Conservation (phyloP, 2,797 vertebrate genomes). For the Macrochelys suwanniensis region DNA sequence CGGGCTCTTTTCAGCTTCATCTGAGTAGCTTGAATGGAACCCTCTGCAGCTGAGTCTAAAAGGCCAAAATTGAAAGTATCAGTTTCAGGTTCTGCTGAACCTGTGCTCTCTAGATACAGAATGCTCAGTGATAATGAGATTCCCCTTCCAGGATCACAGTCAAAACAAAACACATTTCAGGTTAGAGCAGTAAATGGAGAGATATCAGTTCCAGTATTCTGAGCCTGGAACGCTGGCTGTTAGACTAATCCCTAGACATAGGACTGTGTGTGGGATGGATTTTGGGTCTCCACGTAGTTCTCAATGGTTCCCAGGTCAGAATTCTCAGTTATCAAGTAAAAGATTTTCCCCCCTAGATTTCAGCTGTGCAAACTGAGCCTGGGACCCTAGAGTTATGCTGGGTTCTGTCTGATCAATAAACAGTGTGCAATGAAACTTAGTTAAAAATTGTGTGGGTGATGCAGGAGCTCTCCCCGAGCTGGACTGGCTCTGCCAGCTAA, state of each 20-base stretch:
- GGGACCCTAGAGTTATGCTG: not conserved
- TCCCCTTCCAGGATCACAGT: not conserved
- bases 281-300: not conserved
- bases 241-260: not conserved
- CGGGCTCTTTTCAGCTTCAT: conserved; percentile 93
- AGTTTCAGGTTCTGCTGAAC: not conserved
- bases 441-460: not conserved
- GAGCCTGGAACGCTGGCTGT: not conserved
- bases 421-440: not conserved
- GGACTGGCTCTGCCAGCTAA: not conserved
- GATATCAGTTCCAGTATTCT: not conserved
- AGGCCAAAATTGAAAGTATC: conserved; percentile 62
- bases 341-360: not conserved
- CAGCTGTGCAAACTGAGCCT: not conserved
- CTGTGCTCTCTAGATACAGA: not conserved
- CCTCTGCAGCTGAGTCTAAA: conserved; percentile 86
- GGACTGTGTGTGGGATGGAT: not conserved
- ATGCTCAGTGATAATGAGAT: rapidly evolving
- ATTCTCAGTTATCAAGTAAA: not conserved
- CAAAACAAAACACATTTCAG: not conserved
- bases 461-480: not conserved
- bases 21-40: conserved; percentile 87
- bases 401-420: not conserved
- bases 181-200: not conserved
- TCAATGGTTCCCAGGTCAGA: not conserved